phyloP scores from a whole-genome alignment of 2,113 vertebrate genomes.

The Scalopus aquaticus region DNA sequence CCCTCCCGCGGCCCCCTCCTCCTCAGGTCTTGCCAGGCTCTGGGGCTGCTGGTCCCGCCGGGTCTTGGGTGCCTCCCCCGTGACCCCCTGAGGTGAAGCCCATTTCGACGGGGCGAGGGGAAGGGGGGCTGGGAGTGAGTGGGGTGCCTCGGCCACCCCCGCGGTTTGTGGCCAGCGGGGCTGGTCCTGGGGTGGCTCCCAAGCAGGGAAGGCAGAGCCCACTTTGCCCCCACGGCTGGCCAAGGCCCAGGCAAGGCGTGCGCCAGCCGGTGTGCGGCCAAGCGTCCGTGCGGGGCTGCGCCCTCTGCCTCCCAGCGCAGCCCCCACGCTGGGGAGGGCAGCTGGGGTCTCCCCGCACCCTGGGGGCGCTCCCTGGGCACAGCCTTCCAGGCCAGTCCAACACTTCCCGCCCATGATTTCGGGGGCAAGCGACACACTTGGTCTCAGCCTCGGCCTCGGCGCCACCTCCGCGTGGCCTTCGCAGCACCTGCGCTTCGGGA shows the following conservation, averaged over 20 bases:
- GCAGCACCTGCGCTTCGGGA: too few relatives aligned
- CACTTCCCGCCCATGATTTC: not conserved
- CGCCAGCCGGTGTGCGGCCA: not conserved
- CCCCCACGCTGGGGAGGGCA: too few relatives aligned
- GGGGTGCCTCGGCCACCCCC: not conserved
- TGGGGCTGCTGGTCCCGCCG: not conserved
- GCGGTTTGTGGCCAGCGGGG: too few relatives aligned
- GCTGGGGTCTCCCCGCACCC: not conserved
- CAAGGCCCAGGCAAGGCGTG: too few relatives aligned
- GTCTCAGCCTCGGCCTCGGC: not conserved
- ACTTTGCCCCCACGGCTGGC: rapidly evolving
- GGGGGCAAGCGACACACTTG: not conserved
- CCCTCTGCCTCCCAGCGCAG: too few relatives aligned
- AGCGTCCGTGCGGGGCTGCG: not conserved
- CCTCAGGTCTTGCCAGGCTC: not conserved
- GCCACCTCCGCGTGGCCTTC: too few relatives aligned
- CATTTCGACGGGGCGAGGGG: not conserved
- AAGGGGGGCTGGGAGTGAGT: not conserved
- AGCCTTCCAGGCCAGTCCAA: not conserved
- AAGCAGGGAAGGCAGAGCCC: too few relatives aligned
- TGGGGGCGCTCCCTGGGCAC: not conserved
- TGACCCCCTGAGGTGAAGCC: not conserved
- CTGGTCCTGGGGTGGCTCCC: too few relatives aligned
- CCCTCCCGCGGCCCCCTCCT: too few relatives aligned
- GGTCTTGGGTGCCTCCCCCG: not conserved